These are phyloP conservation scores for Ancistrus triradiatus DNA, from an alignment of 2,113 vertebrate species.

Conservation along the genomic window DNA sequence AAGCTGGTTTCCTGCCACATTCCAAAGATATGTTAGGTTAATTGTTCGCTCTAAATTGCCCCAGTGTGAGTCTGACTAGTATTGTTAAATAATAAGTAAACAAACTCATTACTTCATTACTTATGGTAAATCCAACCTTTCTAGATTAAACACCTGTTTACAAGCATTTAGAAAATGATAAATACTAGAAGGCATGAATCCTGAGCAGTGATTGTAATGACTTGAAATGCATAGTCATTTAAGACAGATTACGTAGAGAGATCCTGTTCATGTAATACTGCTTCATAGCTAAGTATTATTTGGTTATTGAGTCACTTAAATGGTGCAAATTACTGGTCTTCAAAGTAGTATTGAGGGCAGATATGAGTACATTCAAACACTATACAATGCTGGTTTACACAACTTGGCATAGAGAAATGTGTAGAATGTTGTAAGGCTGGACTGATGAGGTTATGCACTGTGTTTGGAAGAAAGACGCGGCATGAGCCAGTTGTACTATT, in stretches of 20 bases:
- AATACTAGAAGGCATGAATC: neutral
- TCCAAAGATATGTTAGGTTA: no score
- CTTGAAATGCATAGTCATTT: neutral
- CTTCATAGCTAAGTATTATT: neutral
- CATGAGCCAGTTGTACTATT: no score
- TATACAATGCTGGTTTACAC: neutral
- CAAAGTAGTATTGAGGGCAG: neutral
- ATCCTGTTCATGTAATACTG: neutral
- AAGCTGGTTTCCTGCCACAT: no score
- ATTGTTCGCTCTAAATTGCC: no score
- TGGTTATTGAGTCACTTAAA: conserved; percentile 7
- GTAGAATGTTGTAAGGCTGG: conserved; percentile 56
- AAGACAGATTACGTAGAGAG: neutral
- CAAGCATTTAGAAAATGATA: no score
- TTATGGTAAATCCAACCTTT: no score
- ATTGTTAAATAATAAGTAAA: no score
- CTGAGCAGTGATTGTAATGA: neutral
- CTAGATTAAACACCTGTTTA: no score
- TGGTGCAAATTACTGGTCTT: neutral
- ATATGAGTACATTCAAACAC: neutral
- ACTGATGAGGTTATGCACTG: neutral
- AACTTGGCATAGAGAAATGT: conserved; percentile 39
- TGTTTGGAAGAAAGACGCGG: no score
- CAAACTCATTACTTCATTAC: no score
- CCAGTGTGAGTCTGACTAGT: no score